Conservation (phyloP, 2,797 vertebrate species). For the Dipus sagitta region DNA sequence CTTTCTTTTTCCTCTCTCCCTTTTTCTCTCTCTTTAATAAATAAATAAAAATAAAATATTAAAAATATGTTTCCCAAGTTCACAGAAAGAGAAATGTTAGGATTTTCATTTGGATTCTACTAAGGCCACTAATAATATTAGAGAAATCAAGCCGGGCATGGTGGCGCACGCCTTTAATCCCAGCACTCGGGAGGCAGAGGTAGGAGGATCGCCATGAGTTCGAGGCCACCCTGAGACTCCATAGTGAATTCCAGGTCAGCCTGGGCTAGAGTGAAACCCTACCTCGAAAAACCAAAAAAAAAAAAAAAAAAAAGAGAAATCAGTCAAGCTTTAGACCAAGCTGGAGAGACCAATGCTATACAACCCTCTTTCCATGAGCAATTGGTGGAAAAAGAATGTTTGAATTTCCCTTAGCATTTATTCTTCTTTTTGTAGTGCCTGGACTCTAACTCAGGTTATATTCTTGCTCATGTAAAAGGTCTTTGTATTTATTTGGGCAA, state of each 20-base stretch:
- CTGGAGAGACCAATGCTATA: neutral
- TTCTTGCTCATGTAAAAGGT: neutral
- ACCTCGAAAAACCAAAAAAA: too few species aligned
- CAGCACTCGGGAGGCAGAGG: too few species aligned
- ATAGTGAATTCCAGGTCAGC: too few species aligned
- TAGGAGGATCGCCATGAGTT: too few species aligned
- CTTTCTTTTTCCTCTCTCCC: too few species aligned
- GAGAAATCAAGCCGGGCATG: too few species aligned
- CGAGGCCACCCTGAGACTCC: too few species aligned
- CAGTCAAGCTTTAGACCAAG: neutral
- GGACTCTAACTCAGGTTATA: neutral
- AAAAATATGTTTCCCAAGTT: slow-evolving; percentile 28
- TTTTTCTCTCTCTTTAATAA: too few species aligned
- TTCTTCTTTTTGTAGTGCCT: neutral
- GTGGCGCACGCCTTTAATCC: too few species aligned
- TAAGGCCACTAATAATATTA: slow-evolving; percentile 6
- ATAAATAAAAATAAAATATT: neutral
- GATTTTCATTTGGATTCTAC: slow-evolving; percentile 13
- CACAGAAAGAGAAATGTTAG: neutral
- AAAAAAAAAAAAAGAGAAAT: neutral
- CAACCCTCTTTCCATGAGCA: neutral
- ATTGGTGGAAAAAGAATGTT: neutral
- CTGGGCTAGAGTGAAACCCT: too few species aligned
- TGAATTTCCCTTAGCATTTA: neutral
- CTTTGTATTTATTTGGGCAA: neutral